These are phyloP conservation scores for Aphaenogaster rudis DNA, from an alignment of 1,140 invertebrate genomes.

Conservation along the genomic window DNA sequence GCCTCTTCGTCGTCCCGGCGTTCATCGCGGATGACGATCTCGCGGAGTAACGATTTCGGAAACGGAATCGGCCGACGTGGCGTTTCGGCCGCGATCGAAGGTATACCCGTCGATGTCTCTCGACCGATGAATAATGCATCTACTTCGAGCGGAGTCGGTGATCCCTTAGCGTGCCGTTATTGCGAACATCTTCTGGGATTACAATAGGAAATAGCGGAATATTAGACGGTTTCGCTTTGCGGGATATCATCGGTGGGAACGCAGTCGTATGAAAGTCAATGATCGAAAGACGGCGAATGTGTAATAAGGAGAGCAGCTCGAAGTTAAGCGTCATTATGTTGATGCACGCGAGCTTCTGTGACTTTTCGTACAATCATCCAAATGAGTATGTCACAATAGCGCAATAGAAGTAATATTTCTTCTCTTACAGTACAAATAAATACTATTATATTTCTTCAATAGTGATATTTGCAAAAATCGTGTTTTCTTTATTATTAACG, in stretches of 20 bases:
- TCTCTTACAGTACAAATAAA: not conserved
- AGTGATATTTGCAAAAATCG: not conserved
- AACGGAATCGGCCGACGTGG: constrained; percentile 57
- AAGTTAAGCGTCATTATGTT: not conserved
- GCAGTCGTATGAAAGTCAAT: constrained; percentile 38
- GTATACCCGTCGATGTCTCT: constrained; percentile 15
- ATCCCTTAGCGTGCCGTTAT: constrained; percentile 56
- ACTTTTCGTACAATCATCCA: not conserved
- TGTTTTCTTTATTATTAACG: not conserved
- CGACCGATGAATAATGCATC: constrained; percentile 72
- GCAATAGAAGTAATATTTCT: not conserved
- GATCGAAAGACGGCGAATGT: not conserved
- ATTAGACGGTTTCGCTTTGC: constrained; percentile 44
- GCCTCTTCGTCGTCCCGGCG: constrained; percentile 36
- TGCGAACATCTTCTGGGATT: constrained; percentile 58
- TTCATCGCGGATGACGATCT: constrained; percentile 71
- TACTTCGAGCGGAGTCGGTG: constrained; percentile 33
- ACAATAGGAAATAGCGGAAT: constrained; percentile 55
- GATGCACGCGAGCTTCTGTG: not conserved
- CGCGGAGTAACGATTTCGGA: constrained; percentile 61
- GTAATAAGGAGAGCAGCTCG: not conserved
- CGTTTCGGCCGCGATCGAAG: constrained; percentile 61
- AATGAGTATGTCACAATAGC: not conserved
- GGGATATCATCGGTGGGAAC: constrained; percentile 5
- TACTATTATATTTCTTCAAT: not conserved